Percentiles rank a stretch among this genome's conserved stretches.
Conservation (phyloP, 2,797 vertebrate genomes). For the Phrynocephalus vlangalii region DNA sequence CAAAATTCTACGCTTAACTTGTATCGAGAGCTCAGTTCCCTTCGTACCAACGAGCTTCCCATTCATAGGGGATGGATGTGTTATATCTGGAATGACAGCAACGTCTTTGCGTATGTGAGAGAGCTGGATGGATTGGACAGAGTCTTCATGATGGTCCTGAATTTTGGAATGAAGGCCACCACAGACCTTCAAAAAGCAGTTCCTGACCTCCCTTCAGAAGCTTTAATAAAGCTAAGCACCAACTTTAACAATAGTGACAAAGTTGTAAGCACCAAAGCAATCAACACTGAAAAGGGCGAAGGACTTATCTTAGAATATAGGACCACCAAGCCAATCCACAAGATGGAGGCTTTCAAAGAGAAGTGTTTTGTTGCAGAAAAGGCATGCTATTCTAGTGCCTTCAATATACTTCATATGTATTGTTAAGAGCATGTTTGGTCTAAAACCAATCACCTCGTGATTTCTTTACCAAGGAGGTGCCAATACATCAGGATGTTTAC, state of each 20-base stretch:
- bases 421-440: slow-evolving; percentile 78
- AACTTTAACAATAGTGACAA: slow-evolving; percentile 60
- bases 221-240: slow-evolving; percentile 86
- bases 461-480: slow-evolving; percentile 21
- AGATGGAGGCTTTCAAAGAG: slow-evolving; percentile 64
- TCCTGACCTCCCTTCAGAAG: slow-evolving; percentile 78
- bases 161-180: slow-evolving; percentile 82
- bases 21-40: slow-evolving; percentile 83
- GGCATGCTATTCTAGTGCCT: slow-evolving; percentile 86
- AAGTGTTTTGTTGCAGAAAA: slow-evolving; percentile 90
- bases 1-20: slow-evolving; percentile 82
- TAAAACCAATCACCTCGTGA: neutral
- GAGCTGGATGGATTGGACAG: slow-evolving; percentile 88
- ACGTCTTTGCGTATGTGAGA: slow-evolving; percentile 85
- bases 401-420: slow-evolving; percentile 84
- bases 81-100: slow-evolving; percentile 79
- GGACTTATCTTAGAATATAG: slow-evolving; percentile 89
- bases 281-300: slow-evolving; percentile 84
- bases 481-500: neutral
- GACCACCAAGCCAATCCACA: slow-evolving; percentile 78
- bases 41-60: slow-evolving; percentile 82
- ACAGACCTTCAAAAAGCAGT: slow-evolving; percentile 79
- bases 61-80: slow-evolving; percentile 94
- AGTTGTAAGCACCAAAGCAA: slow-evolving; percentile 70
- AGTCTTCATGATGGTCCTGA: slow-evolving; percentile 89